Evolutionary conservation across 2,888 invertebrate species (phyloP), one percentile per base, ranked within the genome.

Genomic region (Linyphia triangularis): DNA sequence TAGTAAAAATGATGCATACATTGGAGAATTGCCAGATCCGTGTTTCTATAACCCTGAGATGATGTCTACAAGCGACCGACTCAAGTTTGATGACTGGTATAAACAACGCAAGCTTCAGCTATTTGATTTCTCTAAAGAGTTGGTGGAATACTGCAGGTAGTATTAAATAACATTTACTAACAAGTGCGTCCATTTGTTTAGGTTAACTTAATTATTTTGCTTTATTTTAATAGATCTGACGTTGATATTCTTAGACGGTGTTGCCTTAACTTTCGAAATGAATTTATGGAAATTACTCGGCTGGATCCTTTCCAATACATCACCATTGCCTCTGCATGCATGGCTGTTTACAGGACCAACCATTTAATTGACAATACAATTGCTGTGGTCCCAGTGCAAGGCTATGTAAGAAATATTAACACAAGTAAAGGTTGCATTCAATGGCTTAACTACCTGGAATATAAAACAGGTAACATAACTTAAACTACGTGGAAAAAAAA

Each of bases 361-460:
- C 72, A 72, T 24, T 9, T 72, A 7, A 4, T 19, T n/a, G 22
- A 22, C 1, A 16, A 72, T 22, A 72, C 43, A 0, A 43, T 72
- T 22, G 72, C 24, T 1, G 26, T 72, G 5, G 72, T 72, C 13
- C 43, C 72, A 24, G 16, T 22, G 3, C 40, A 40, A 10, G 72
- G 72, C 9, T 72, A 43, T 26, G 51, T 70, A 16, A 10, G 40
- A 19, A 30, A 37, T 22, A 70, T 33, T 37, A 70, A 70, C 33
- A 37, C 37, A 7, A 70, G 37, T 22, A 16, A 19, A 19, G 37
- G 19, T 1, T n/a, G 33, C 10, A 9, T 70, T 16, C 33, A 70
- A 37, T 91, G 91, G 90, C 72, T 91, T 1, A 84, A 81, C n/a
- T 91, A 81, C 83, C 22, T 90, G 19, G 22, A 73, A 24, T 4